phyloP scores from a whole-genome alignment of 2,113 vertebrate genomes.

The Catharus minimus region DNA sequence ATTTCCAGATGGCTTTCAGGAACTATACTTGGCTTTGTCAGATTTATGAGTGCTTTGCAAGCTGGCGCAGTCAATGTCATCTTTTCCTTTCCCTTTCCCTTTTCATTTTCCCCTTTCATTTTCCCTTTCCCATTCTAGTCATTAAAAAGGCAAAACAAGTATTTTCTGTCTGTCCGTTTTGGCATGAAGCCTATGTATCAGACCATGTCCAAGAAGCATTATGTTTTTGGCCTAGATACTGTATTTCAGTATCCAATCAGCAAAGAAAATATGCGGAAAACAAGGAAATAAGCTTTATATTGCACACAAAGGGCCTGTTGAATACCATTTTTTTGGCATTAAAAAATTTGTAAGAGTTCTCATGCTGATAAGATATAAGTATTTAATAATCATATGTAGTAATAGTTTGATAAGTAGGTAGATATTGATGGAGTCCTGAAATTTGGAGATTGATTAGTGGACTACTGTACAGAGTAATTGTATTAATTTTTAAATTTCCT shows the following conservation, averaged over 20 bases:
- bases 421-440: background rate
- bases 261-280: background rate
- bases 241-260: background rate
- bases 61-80: background rate
- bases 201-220: background rate
- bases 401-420: background rate
- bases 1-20: background rate
- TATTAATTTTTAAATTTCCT: background rate
- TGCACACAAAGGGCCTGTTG: background rate
- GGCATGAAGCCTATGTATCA: background rate
- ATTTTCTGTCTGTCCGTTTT: constrained; percentile 24
- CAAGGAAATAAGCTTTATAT: background rate
- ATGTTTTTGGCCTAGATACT: background rate
- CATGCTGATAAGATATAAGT: background rate
- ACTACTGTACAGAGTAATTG: background rate
- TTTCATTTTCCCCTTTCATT: background rate
- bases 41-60: background rate
- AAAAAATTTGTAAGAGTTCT: background rate
- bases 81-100: background rate
- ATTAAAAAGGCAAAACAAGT: background rate
- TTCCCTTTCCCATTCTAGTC: background rate
- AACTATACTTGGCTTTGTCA: background rate
- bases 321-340: background rate
- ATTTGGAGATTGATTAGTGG: background rate
- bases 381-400: background rate